Evolutionary conservation across 2,113 vertebrate genomes (phyloP).

Genomic region (Caloenas nicobarica): DNA sequence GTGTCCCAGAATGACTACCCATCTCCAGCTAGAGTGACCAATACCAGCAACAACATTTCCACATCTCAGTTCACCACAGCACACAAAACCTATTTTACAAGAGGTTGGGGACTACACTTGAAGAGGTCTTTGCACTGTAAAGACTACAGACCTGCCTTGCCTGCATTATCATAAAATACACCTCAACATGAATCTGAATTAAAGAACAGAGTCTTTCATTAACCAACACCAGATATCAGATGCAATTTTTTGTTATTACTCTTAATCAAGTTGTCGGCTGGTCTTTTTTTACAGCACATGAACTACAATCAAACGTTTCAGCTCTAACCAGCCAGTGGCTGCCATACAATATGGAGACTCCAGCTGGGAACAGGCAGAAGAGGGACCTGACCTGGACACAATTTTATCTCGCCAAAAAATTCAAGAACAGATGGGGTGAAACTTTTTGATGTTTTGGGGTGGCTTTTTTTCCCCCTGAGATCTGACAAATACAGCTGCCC

Average conservation of each 20-base stretch:
- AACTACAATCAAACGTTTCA: not conserved
- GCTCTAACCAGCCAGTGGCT: not conserved
- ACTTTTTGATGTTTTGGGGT: not conserved
- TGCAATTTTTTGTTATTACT: not conserved
- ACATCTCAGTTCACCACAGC: not conserved
- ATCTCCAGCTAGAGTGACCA: fast-evolving
- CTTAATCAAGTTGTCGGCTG: not conserved
- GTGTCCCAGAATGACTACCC: not conserved
- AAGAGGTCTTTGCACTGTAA: not conserved
- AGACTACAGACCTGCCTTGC: not conserved
- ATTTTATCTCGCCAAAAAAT: not conserved
- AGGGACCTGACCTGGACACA: not conserved
- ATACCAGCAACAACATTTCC: not conserved
- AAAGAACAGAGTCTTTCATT: not conserved
- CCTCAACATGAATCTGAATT: not conserved
- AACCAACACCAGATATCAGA: not conserved
- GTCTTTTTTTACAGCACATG: not conserved
- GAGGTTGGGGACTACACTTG: not conserved
- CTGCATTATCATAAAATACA: not conserved
- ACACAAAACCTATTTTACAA: not conserved
- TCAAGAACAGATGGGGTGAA: not conserved
- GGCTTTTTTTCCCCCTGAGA: not conserved
- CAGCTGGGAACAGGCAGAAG: not conserved
- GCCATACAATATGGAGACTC: not conserved
- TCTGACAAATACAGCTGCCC: not conserved